Percentiles rank a stretch among this genome's conserved stretches.
Evolutionary conservation across 1,140 invertebrate genomes (phyloP).

Genomic region (Scylla paramamosain): DNA sequence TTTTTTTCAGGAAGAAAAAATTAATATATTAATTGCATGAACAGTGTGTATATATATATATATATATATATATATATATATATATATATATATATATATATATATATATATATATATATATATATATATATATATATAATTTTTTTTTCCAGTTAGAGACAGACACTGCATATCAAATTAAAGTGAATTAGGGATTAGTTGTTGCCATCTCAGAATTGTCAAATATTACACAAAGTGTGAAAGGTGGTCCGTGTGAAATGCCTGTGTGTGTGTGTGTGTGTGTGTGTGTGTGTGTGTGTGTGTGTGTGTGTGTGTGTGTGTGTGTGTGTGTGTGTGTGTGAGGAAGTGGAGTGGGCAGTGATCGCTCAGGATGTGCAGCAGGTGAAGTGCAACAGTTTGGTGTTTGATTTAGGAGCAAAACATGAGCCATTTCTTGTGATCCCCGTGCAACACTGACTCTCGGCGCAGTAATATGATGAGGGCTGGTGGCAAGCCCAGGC

Average conservation of each 20-base stretch:
- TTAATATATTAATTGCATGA: no score
- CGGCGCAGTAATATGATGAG: not conserved
- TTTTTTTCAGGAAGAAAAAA: no score
- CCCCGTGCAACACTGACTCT: not conserved
- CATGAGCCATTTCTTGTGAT: not conserved
- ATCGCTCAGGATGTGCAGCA: no score
- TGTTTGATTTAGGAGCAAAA: no score
- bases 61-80: constrained; percentile 46
- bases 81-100: constrained; percentile 38
- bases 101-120: constrained; percentile 27
- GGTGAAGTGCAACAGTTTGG: no score
- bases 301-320: not conserved
- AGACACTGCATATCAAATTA: no score
- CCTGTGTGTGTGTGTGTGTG: no score
- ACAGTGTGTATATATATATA: no score
- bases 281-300: not conserved
- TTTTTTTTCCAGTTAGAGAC: not conserved
- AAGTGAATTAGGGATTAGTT: no score
- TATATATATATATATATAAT: constrained; percentile 21
- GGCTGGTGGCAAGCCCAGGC: not conserved
- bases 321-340: not conserved
- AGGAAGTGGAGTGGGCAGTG: not conserved
- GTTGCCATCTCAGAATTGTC: no score
- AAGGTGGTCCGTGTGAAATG: no score
- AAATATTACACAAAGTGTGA: no score